Base-by-base conservation (phyloP, 2,113 vertebrate species). In the Zonotrichia leucophrys region DNA sequence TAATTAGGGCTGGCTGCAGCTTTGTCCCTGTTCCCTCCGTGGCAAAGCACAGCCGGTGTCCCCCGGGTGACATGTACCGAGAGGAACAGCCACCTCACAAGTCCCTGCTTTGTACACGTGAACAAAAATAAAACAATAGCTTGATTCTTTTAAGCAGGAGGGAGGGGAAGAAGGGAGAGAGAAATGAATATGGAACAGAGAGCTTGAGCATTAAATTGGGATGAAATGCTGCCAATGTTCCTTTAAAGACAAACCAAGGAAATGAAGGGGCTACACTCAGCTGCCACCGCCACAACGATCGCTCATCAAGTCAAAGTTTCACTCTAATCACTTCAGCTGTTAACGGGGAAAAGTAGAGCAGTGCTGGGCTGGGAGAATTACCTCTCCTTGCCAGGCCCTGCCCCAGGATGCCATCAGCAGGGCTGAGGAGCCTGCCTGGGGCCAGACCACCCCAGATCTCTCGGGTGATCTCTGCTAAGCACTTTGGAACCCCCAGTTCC, bases 301-400 rank as follows among this genome's bases (percentile, higher is more conserved):
- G 47, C 97, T 98, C 97, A 98, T 98, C 98, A 98, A 97, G 96
- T 94, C 90, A 49, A 97, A 97, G 96, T 96, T 97, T 96, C 95
- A 59, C 94, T 95, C 97, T 97, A 96, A 98, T 98, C 98, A 98
- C 96, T 97, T 97, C 97, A 94, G 97, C 96, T 98, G 96, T 98
- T 97, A 84, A 66, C 87, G 39, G 62, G 68, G 66, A 87, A 96
- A 92, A 44, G 50, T 6, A 87, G 95, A 97, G 95, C 90, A 24
- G 56, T 41, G 89, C 91, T 76, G 69, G 46, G 50, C 72, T 24
- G 4, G 55, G 87, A 93, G 89, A 56, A 79, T 66, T 85, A 55
- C 39, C 39, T 11, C 25, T 83, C 74, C 8, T 83, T 59, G 73
- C 69, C 1, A 4, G 37, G 78, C 28, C 18, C 19, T 21, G 68